A percentile compares a stretch with the other conserved stretches of the same genome.
Conservation (phyloP, 2,113 vertebrate genomes). For the Perca fluviatilis region DNA sequence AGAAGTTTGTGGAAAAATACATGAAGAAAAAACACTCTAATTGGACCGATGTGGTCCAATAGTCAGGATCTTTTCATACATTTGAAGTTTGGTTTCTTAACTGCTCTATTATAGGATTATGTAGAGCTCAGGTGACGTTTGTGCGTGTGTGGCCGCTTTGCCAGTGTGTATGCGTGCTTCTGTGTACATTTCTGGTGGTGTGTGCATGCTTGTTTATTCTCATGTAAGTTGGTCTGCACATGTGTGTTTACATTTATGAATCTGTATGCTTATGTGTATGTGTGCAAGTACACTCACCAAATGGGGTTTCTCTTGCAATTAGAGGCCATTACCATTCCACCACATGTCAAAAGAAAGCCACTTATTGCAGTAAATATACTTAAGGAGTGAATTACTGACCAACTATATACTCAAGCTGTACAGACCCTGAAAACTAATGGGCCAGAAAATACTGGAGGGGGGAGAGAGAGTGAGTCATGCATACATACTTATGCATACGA, state of each 20-base stretch:
- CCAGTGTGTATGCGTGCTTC: background rate
- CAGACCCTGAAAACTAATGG: slow-evolving; percentile 73
- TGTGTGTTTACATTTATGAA: slow-evolving; percentile 44
- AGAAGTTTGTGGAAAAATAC: slow-evolving; percentile 11
- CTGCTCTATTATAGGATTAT: slow-evolving; percentile 58
- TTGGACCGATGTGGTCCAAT: slow-evolving; percentile 47
- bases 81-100: slow-evolving; percentile 55
- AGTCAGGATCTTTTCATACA: slow-evolving; percentile 55
- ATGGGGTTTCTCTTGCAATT: slow-evolving; percentile 70
- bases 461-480: background rate
- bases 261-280: slow-evolving; percentile 8
- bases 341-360: slow-evolving; percentile 64
- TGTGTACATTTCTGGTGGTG: background rate
- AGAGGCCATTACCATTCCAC: slow-evolving; percentile 65
- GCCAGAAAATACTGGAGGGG: slow-evolving; percentile 65
- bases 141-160: slow-evolving; percentile 12
- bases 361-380: slow-evolving; percentile 67
- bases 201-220: slow-evolving; percentile 29
- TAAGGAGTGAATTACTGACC: slow-evolving; percentile 68
- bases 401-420: slow-evolving; percentile 58
- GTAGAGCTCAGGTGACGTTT: slow-evolving; percentile 21
- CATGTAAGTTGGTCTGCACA: slow-evolving; percentile 8
- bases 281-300: slow-evolving; percentile 22
- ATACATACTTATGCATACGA: slow-evolving; percentile 28
- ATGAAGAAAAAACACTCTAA: slow-evolving; percentile 54